These are phyloP conservation scores for Hemistola chrysoprasaria DNA, from an alignment of 2,888 invertebrate species.

Conservation along the genomic window DNA sequence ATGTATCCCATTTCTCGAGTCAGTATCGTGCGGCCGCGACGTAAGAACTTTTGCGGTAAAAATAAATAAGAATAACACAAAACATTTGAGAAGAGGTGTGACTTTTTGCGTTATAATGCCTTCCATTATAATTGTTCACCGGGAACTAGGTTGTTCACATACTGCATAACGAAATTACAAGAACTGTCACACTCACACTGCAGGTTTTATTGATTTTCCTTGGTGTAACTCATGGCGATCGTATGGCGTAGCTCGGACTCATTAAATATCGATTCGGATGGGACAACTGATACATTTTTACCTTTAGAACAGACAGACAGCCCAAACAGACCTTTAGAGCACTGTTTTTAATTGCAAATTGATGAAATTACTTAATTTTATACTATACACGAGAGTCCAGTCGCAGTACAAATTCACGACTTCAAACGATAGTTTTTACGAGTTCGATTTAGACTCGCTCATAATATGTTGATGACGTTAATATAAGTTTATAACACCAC, in stretches of 20 bases:
- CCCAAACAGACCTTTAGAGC: background rate
- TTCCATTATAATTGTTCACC: constrained; percentile 49
- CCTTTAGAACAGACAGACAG: constrained; percentile 4
- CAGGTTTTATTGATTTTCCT: constrained; percentile 64
- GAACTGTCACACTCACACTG: constrained; percentile 57
- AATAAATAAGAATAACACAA: constrained; percentile 70
- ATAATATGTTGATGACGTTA: too few relatives aligned
- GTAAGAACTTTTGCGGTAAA: constrained; percentile 75
- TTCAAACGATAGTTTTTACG: too few relatives aligned
- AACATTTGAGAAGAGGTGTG: constrained; percentile 70
- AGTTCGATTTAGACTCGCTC: too few relatives aligned
- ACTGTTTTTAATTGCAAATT: background rate
- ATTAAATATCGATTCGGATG: background rate
- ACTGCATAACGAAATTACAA: constrained; percentile 42
- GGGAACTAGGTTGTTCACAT: constrained; percentile 21
- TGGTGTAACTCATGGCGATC: constrained; percentile 27
- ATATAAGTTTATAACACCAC: too few relatives aligned
- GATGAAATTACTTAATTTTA: too few relatives aligned
- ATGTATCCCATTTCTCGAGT: constrained; percentile 60
- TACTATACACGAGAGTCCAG: too few relatives aligned
- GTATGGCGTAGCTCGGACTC: background rate
- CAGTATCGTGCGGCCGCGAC: constrained; percentile 66
- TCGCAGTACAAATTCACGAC: too few relatives aligned
- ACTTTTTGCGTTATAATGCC: constrained; percentile 62
- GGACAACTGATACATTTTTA: too few relatives aligned